phyloP scores from a whole-genome alignment of 2,797 vertebrate genomes.

The Masticophis lateralis region DNA sequence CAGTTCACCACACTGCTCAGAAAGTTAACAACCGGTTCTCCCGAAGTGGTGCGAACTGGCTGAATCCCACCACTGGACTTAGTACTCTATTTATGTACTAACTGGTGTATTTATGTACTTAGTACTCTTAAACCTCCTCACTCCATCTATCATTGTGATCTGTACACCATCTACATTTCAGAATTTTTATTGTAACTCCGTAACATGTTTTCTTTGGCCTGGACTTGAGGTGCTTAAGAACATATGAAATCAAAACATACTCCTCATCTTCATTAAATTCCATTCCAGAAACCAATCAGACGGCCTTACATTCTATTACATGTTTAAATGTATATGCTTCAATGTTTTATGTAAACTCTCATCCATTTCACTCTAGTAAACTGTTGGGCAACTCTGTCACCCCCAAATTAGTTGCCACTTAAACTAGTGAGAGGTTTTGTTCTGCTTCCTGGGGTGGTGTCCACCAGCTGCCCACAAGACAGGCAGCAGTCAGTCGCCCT shows the following conservation, averaged over 20 bases:
- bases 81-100: background rate
- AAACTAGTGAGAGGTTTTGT: background rate
- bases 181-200: background rate
- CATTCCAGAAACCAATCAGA: background rate
- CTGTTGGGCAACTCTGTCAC: background rate
- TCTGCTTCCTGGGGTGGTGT: background rate
- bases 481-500: background rate
- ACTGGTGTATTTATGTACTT: background rate
- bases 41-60: too few species aligned
- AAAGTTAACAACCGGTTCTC: too few species aligned
- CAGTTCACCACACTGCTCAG: too few species aligned
- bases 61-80: too few species aligned
- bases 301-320: constrained; percentile 26
- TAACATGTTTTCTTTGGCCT: constrained; percentile 7
- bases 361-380: constrained; percentile 12
- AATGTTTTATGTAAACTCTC: background rate
- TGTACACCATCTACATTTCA: constrained; percentile 11
- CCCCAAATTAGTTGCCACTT: background rate
- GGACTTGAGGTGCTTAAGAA: background rate
- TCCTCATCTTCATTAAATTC: background rate
- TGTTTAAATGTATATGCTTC: background rate
- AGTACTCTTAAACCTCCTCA: constrained; percentile 25
- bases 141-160: constrained; percentile 13
- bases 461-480: background rate
- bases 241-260: background rate